phyloP scores from a whole-genome alignment of 2,888 invertebrate species.

The Hemistola chrysoprasaria region DNA sequence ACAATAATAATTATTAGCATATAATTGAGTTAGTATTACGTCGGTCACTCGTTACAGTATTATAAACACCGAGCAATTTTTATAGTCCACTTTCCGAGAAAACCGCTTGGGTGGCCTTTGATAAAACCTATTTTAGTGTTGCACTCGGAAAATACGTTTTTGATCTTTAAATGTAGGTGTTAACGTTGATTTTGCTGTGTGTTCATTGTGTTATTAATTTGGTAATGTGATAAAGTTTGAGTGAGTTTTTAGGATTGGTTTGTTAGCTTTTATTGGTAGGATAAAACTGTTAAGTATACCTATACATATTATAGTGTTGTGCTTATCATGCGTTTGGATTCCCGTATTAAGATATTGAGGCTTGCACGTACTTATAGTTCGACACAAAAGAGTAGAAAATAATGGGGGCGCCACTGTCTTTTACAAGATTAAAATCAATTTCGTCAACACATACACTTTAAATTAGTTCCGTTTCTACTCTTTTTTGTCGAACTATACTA shows the following conservation, averaged over 20 bases:
- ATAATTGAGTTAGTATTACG: conserved; percentile 42
- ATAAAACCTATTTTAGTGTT: conserved; percentile 7
- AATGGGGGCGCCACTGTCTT: too few relatives aligned
- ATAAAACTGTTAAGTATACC: conserved; percentile 36
- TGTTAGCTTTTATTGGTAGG: conserved; percentile 55
- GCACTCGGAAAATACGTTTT: not conserved
- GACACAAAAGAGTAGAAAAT: too few relatives aligned
- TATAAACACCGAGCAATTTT: conserved; percentile 48
- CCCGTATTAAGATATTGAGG: too few relatives aligned
- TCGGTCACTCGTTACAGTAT: conserved; percentile 26
- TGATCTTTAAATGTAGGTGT: not conserved
- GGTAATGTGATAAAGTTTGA: conserved; percentile 16
- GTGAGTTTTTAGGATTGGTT: conserved; percentile 39
- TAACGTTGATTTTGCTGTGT: conserved; percentile 29
- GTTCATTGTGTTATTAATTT: conserved; percentile 15
- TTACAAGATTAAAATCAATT: too few relatives aligned
- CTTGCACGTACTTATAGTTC: too few relatives aligned
- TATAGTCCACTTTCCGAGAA: conserved; percentile 56
- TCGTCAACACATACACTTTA: too few relatives aligned
- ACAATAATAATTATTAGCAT: conserved; percentile 23
- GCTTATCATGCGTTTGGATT: not conserved
- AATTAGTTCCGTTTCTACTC: too few relatives aligned
- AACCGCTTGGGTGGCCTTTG: conserved; percentile 61
- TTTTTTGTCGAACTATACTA: too few relatives aligned
- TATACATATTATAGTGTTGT: too few relatives aligned